Evolutionary conservation across 2,888 invertebrate species (phyloP).

Genomic region (Parapristionchus giblindavisi): DNA sequence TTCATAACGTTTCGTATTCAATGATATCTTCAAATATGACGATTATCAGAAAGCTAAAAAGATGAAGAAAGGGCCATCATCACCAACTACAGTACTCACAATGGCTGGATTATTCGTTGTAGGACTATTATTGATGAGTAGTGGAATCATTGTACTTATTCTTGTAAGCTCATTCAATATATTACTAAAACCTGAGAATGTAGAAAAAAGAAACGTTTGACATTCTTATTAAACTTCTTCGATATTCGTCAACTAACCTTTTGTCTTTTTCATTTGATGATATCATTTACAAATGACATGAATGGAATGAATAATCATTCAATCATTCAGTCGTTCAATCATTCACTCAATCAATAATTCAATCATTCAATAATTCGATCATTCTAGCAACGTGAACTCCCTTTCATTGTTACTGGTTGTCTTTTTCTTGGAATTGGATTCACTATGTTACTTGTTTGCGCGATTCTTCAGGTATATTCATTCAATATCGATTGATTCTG

Average conservation of each 20-base stretch:
- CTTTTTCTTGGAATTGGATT: constrained; percentile 61
- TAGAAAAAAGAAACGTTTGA: no score
- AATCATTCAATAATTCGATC: neutral
- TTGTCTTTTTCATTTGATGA: neutral
- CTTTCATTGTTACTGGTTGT: constrained; percentile 62
- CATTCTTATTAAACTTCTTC: no score
- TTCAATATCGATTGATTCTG: no score
- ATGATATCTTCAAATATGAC: neutral
- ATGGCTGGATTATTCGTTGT: constrained; percentile 67
- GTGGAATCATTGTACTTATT: constrained; percentile 65
- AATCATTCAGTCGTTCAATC: neutral
- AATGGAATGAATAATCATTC: constrained; percentile 3
- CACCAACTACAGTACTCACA: constrained; percentile 64
- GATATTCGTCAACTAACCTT: no score
- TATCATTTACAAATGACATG: neutral
- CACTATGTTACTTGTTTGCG: constrained; percentile 63
- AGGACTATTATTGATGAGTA: constrained; percentile 62
- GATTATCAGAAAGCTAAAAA: neutral
- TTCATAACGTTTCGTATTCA: neutral
- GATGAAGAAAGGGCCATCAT: constrained; percentile 66
- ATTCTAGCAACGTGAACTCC: constrained; percentile 60
- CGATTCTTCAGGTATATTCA: constrained; percentile 50
- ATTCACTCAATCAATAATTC: neutral
- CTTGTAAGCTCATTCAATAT: constrained; percentile 52
- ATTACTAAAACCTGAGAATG: no score